phyloP scores from a whole-genome alignment of 35 echinoderm and acorn worm genomes.

The Lytechinus variegatus region DNA sequence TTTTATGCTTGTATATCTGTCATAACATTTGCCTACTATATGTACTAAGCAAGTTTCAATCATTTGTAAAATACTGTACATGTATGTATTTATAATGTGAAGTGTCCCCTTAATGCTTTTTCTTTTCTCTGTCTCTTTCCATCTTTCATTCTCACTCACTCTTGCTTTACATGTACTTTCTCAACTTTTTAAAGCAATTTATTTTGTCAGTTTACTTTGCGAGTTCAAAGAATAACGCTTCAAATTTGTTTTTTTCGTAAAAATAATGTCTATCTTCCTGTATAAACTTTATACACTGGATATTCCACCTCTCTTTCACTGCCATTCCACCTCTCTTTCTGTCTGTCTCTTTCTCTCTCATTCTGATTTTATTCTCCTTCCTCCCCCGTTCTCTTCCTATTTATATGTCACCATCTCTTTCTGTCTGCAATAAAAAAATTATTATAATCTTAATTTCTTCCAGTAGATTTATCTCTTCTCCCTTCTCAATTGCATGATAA shows the following conservation, averaged over 20 bases:
- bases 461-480: background rate
- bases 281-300: background rate
- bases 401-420: background rate
- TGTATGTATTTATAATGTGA: background rate
- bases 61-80: background rate
- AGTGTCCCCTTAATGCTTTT: background rate
- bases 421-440: background rate
- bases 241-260: background rate
- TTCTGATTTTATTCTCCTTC: background rate
- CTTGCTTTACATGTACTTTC: background rate
- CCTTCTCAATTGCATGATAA: no score
- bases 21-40: background rate
- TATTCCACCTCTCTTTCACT: no score
- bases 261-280: background rate
- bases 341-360: background rate
- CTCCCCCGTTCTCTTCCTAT: background rate
- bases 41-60: background rate
- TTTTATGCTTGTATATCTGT: no score
- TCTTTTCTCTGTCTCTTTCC: background rate
- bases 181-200: no score
- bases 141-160: background rate
- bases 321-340: background rate
- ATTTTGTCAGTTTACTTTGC: background rate
- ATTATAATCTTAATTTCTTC: background rate
- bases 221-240: background rate